Base-by-base conservation (phyloP, 2,888 invertebrate species). In the Mesopsocus fuscifrons region DNA sequence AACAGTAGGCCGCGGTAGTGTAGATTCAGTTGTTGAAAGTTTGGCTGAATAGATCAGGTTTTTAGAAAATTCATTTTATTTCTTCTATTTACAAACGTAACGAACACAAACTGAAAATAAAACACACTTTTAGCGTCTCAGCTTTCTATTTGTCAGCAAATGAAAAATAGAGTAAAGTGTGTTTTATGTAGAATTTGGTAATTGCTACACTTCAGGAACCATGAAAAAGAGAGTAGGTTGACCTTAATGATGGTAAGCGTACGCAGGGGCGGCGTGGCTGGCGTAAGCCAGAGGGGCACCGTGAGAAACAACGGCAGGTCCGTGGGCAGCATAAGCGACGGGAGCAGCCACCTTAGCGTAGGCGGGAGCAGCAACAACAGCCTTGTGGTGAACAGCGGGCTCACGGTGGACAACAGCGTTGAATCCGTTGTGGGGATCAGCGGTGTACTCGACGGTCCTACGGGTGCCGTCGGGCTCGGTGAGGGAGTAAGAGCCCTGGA, bases 391-490 rank as follows among this genome's bases (percentile, higher is more conserved):
- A n/a, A n/a, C n/a, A 17, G 38, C 20, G 17, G 21, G 21, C 13
- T 38, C 54, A 34, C 54, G 50, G 45, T 53, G 53, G 22, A 56
- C 55, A 41, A 55, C 53, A 31, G 56, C 57, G 51, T 58, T 56
- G 52, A 57, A 57, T 44, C 58, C 57, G 51, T 57, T 57, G 49
- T 55, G 48, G 30, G 56, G 54, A 49, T 59, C 59, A 22, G 59
- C 57, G 47, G 57, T 56, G 52, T 59, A 59, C 52, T 55, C 55
- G 49, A 59, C 59, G 20, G 55, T 57, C 26, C 59, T 48, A 21
- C 55, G 48, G 46, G 53, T 53, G 42, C 55, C 54, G 47, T 55
- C 55, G 42, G 55, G 55, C 48, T 55, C 54, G 34, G 54, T 46
- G 17, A 55, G 53, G 40, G 53, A 53, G 54, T 59, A 59, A 34